Conservation (phyloP, 2,113 vertebrate genomes). For the Hymenochirus boettgeri region DNA sequence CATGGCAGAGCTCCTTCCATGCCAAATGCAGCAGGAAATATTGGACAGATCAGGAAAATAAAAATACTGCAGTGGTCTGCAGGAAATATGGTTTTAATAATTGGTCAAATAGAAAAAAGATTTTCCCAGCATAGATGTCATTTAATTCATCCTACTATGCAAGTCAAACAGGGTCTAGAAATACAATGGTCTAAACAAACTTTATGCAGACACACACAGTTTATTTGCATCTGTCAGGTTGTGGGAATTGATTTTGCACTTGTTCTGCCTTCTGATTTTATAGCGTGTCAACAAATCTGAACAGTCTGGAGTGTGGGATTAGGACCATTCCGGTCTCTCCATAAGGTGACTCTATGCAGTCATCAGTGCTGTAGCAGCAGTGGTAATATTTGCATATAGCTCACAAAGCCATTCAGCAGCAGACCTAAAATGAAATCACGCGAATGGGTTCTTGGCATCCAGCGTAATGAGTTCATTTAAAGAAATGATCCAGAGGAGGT, state of each 20-base stretch:
- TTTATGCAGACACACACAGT: no score
- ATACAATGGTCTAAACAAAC: no score
- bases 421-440: slow-evolving; percentile 28
- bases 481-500: slow-evolving; percentile 24
- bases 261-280: slow-evolving; percentile 25
- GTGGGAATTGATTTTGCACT: slow-evolving; percentile 12
- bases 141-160: no score
- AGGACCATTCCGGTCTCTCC: slow-evolving; percentile 16
- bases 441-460: slow-evolving; percentile 25
- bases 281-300: slow-evolving; percentile 27
- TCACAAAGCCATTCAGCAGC: slow-evolving; percentile 23
- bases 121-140: no score
- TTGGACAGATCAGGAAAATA: no score
- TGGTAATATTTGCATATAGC: slow-evolving; percentile 18
- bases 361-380: slow-evolving; percentile 23
- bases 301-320: slow-evolving; percentile 20
- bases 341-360: slow-evolving; percentile 23
- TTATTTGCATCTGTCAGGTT: slow-evolving; percentile 12
- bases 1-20: no score
- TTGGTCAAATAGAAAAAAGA: no score
- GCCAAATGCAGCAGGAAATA: no score
- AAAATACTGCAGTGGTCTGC: no score
- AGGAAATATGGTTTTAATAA: no score
- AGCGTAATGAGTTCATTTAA: slow-evolving; percentile 25
- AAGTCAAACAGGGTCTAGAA: no score